Conservation (phyloP, 2,797 vertebrate genomes). For the Oryzias sinensis region DNA sequence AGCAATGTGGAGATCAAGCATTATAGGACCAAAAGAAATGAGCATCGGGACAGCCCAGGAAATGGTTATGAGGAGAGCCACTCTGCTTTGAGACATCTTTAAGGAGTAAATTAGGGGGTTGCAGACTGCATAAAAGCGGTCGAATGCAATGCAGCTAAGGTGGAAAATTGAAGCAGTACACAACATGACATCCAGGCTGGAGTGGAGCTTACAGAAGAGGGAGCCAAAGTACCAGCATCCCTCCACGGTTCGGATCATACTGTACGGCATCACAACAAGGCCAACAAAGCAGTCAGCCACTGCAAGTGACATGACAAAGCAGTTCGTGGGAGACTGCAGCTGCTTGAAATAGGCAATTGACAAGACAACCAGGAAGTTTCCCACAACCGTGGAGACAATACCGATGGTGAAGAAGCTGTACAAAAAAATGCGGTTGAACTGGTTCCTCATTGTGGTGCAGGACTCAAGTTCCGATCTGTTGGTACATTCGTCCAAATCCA, state of each 20-base stretch:
- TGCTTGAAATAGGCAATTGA: slow-evolving; percentile 82
- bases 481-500: slow-evolving; percentile 30
- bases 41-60: slow-evolving; percentile 80
- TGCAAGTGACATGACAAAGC: slow-evolving; percentile 80
- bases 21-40: slow-evolving; percentile 82
- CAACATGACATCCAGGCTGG: slow-evolving; percentile 84
- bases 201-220: slow-evolving; percentile 80
- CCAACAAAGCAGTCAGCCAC: slow-evolving; percentile 84
- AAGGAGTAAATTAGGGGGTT: slow-evolving; percentile 77
- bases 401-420: slow-evolving; percentile 70
- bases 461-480: slow-evolving; percentile 63
- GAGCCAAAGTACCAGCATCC: slow-evolving; percentile 83
- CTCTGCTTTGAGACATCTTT: slow-evolving; percentile 76
- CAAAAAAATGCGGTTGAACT: slow-evolving; percentile 57
- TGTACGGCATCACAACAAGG: slow-evolving; percentile 84
- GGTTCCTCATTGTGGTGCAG: slow-evolving; percentile 60
- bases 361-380: slow-evolving; percentile 82
- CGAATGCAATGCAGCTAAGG: slow-evolving; percentile 83
- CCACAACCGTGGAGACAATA: slow-evolving; percentile 77
- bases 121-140: slow-evolving; percentile 82
- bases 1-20: slow-evolving; percentile 73
- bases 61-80: slow-evolving; percentile 69
- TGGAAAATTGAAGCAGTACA: slow-evolving; percentile 86
- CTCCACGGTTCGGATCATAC: slow-evolving; percentile 80
- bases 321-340: slow-evolving; percentile 81